Conservation (phyloP, 2,113 vertebrate genomes). For the Chaenocephalus aceratus region DNA sequence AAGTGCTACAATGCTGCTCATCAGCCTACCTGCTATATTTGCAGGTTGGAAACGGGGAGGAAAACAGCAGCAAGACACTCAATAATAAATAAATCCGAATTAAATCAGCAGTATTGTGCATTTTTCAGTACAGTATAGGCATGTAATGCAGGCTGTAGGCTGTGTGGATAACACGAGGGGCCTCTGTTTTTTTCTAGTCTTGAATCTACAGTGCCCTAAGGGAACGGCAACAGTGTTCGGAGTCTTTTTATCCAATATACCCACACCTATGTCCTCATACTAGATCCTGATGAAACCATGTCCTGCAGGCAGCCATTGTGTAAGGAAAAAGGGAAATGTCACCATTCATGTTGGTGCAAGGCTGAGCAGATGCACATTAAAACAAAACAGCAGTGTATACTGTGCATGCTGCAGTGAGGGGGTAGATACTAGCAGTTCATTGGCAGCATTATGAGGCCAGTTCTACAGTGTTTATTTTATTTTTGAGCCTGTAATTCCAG, state of each 20-base stretch:
- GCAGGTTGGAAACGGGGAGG: constrained; percentile 16
- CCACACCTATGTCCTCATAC: constrained; percentile 30
- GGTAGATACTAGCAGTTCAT: constrained; percentile 52
- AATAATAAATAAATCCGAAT: constrained; percentile 58
- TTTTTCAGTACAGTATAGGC: constrained; percentile 8
- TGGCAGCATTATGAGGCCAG: constrained; percentile 48
- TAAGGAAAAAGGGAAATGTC: constrained; percentile 15
- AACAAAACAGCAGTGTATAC: constrained; percentile 45
- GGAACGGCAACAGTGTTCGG: constrained; percentile 50
- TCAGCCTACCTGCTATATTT: constrained; percentile 51
- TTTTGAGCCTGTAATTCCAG: constrained; percentile 38
- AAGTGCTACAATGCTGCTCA: constrained; percentile 30
- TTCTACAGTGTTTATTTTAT: constrained; percentile 1
- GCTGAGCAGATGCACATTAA: constrained; percentile 60
- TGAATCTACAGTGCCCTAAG: constrained; percentile 24
- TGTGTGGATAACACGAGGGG: constrained; percentile 29
- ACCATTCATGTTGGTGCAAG: constrained; percentile 50
- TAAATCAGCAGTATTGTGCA: constrained; percentile 38
- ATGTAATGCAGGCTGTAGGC: constrained; percentile 17
- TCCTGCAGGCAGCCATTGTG: constrained; percentile 36
- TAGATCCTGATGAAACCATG: constrained; percentile 19
- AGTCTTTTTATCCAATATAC: constrained; percentile 35
- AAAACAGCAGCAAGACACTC: constrained; percentile 59
- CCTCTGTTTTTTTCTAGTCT: constrained; percentile 25
- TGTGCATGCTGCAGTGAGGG: constrained; percentile 64